Evolutionary conservation across 1,140 invertebrate genomes (phyloP), one percentile per base, ranked within the genome.

Genomic region (Heliconius melpomene): DNA sequence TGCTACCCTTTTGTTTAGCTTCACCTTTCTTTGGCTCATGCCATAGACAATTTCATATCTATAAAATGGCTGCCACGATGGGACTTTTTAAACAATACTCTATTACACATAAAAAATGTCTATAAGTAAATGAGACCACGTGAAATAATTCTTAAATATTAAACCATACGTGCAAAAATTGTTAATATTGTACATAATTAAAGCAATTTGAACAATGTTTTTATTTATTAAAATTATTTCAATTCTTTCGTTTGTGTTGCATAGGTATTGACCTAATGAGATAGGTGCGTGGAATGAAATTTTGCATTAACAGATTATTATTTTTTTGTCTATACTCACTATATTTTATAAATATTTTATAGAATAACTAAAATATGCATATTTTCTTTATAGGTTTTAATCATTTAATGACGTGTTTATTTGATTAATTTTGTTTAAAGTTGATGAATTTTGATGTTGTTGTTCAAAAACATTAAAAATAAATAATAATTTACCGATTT

Each of bases 1-100:
- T 93, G 88, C 89, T 92, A 93, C 83, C 90, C 93, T 93, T 94
- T 94, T 94, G 92, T 94, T 94, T 94, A 94, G 93, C 93, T 93
- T 94, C 93, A 90, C 92, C 93, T 93, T 94, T 94, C 93, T 93
- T 94, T 94, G 85, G 88, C 81, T 89, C 85, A 77, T 80, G 84
- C 86, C 93, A 93, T 92, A 94, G 91, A 94, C 89, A 93, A 92
- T 77, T 78, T 80, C 26, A 79, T 88, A 83, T 94, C 91, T 94
- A 93, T 92, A 93, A 94, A 93, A 94, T 94, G 93, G 93, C 89
- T 89, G 90, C 91, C 91, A 91, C 89, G 88, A 90, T 79, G 87
- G 79, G 79, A 91, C 80, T 85, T 91, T 88, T 88, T 81, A 32
- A 77, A 81, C n/a, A 80, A 72, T 74, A 72, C 80, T 88, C 78